Conservation (phyloP, 2,888 invertebrate species). For the Quadroppia sp. region DNA sequence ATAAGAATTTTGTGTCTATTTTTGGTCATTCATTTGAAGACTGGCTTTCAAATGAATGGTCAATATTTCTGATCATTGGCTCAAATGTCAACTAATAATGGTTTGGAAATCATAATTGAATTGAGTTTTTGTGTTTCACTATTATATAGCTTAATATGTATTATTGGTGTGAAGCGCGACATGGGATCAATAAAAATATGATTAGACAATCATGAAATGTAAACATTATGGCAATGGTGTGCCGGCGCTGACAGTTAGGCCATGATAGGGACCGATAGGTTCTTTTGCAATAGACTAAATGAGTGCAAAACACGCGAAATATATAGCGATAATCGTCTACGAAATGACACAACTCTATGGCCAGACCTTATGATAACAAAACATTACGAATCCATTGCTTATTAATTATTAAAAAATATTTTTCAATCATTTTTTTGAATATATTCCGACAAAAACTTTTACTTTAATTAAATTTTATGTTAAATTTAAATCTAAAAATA, state of each 20-base stretch:
- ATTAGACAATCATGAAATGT: constrained; percentile 34
- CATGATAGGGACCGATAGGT: not conserved
- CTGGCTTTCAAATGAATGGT: not conserved
- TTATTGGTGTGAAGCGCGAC: not conserved
- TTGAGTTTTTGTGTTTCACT: not conserved
- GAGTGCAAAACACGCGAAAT: constrained; percentile 23
- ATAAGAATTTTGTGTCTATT: no score
- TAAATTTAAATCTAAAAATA: not conserved
- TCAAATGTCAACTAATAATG: not conserved
- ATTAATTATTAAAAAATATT: not conserved
- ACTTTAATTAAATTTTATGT: not conserved
- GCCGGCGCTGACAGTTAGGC: not conserved
- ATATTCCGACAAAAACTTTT: not conserved
- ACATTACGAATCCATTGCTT: constrained; percentile 1
- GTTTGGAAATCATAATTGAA: not conserved
- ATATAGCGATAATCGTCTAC: constrained; percentile 20
- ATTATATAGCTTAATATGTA: not conserved
- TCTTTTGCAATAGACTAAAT: constrained; percentile 17
- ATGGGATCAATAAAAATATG: constrained; percentile 35
- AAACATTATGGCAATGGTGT: constrained; percentile 36
- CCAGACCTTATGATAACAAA: not conserved
- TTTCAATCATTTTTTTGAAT: not conserved
- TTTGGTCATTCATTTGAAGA: not conserved
- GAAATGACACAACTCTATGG: not conserved
- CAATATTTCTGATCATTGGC: not conserved